Evolutionary conservation across 2,113 vertebrate genomes (phyloP), one percentile per base, ranked within the genome.

Genomic region (Salvelinus alpinus): DNA sequence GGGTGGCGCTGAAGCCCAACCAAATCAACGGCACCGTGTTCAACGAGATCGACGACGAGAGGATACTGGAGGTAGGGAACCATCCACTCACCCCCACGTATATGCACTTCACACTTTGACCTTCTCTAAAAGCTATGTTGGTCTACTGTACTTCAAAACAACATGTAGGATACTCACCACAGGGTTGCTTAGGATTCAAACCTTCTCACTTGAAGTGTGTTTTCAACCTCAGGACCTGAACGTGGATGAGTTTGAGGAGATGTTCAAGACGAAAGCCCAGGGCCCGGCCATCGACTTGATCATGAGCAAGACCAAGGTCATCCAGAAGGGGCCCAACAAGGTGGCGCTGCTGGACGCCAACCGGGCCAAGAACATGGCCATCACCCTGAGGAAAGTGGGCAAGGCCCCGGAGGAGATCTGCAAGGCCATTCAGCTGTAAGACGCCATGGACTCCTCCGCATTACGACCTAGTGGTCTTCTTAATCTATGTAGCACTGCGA

Each of bases 21-120:
- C 97, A 99, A 94, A 99, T 99, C 93, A 98, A 95, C 0, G 97
- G 97, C 74, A 99, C 97, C 0, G 97, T 99, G 78, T 99, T 99
- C 88, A 98, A 96, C 0, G 97, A 99, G 90, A 97, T 99, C 5
- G 97, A 99, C 0, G 97, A 99, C 0, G 97, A 99, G 89, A 91
- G 94, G 77, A 96, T 99, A 83, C 92, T 99, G 12, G 95, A 98
- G 95, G 97, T 99, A 74, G 88, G 81, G 20, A 64, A 14, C 13
- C 16, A 18, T 16, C 51, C 51, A 18, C 51, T 54, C 38, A 44
- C 38, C 38, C 34, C 44, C 16, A 6, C 11, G 14, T 6, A 24
- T 9, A n/a, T 70, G n/a, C 20, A 44, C 38, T 38, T 38, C 38
- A 38, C 38, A 38, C 38, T 44, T 44, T 12, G 38, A 44, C 9